Base-by-base conservation (phyloP, 1,140 invertebrate species). In the Eriocheir sinensis region DNA sequence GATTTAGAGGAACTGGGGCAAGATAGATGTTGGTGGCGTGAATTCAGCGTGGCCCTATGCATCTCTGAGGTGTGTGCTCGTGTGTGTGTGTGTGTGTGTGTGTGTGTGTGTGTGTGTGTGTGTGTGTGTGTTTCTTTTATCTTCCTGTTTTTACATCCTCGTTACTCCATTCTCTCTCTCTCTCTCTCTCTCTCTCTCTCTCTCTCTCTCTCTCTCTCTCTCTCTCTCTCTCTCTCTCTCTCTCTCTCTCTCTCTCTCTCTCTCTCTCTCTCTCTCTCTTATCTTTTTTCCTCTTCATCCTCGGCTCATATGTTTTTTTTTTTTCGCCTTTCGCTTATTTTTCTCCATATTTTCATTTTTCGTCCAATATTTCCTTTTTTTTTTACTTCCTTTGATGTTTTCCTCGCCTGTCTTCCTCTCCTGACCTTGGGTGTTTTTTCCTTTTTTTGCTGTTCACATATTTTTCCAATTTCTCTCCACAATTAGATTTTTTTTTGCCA, bases 121-220 rank as follows among this genome's bases (percentile, higher is more conserved):
- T n/a, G n/a, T n/a, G n/a, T n/a, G n/a, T 48, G 4, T 48, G 15
- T 48, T 48, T 8, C 15, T 48, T 8, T 48, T 48, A 48, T 48
- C 15, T 48, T 48, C 15, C 4, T 48, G 4, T 8, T 48, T 48
- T 48, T 48, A 8, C 15, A 48, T 48, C 15, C 15, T 48, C 15
- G 15, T 48, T 48, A 48, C 44, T 15, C 44, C 44, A 8, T 48
- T 4, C 44, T 48, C 15, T 48, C 44, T 48, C 44, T 48, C 44
- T 83, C 80, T 36, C 34, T 83, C 80, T 83, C 80, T 83, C 34
- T 83, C 27, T 83, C 80, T 83, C 80, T 36, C 80, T 83, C 6
- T 36, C 34, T 36, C 27, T 36, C 34, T 36, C 80, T 6, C 4
- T 36, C 27, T 36, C 6, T 8, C 80, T 6, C 4, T 83, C 80